These are phyloP conservation scores for Callopanchax toddi DNA, from an alignment of 2,113 vertebrate genomes.

Conservation along the genomic window DNA sequence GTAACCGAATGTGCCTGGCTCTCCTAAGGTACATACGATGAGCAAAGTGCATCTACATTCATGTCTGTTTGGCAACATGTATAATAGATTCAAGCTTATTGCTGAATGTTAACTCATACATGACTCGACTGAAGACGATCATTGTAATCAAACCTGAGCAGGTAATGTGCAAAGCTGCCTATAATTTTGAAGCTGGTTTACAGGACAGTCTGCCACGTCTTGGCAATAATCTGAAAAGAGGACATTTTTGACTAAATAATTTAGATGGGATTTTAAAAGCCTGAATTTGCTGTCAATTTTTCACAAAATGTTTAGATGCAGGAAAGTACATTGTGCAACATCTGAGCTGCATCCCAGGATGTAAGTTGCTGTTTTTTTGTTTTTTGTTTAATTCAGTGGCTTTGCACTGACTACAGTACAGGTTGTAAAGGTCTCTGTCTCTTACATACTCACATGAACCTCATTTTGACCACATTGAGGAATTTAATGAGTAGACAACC, in stretches of 20 bases:
- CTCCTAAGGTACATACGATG: slow-evolving; percentile 37
- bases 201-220: slow-evolving; percentile 27
- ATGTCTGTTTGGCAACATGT: slow-evolving; percentile 2
- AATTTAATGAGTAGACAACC: slow-evolving; percentile 29
- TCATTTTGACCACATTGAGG: slow-evolving; percentile 42
- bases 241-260: slow-evolving; percentile 19
- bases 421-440: slow-evolving; percentile 49
- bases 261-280: slow-evolving; percentile 18
- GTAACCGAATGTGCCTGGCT: slow-evolving; percentile 29
- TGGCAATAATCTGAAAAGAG: slow-evolving; percentile 53
- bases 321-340: slow-evolving; percentile 59
- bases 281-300: slow-evolving; percentile 10
- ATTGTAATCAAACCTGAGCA: too few relatives aligned
- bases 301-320: slow-evolving; percentile 37
- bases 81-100: slow-evolving; percentile 20
- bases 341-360: slow-evolving; percentile 34
- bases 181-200: slow-evolving; percentile 30
- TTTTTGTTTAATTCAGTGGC: slow-evolving; percentile 61
- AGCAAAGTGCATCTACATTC: slow-evolving; percentile 15
- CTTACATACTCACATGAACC: slow-evolving; percentile 42
- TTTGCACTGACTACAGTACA: slow-evolving; percentile 78
- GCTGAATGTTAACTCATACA: slow-evolving; percentile 7
- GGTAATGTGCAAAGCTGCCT: slow-evolving; percentile 21
- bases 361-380: slow-evolving; percentile 44
- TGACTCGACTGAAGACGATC: slow-evolving; percentile 29